A percentile compares a stretch with the other conserved stretches of the same genome.
These are phyloP conservation scores for Tridacna gigas DNA, from an alignment of 2,888 invertebrate genomes.

Conservation along the genomic window DNA sequence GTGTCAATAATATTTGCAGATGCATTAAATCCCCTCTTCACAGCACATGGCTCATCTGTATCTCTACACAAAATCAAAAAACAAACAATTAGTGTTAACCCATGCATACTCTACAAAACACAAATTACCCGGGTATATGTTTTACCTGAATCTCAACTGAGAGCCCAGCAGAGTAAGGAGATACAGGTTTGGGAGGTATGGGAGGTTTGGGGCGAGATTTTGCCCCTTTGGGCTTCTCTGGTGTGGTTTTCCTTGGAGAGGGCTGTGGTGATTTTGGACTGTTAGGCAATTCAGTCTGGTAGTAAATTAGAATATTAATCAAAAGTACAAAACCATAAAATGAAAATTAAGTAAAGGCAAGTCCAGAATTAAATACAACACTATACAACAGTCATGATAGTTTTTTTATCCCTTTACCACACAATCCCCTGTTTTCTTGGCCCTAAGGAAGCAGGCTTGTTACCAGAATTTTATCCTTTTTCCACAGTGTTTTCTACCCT, in stretches of 20 bases:
- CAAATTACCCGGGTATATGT: background rate
- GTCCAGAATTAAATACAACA: background rate
- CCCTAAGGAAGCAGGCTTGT: too few relatives aligned
- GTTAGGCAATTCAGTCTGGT: constrained; percentile 15
- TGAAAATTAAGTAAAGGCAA: background rate
- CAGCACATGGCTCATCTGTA: too few relatives aligned
- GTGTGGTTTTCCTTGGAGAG: constrained; percentile 50
- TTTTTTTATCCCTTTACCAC: too few relatives aligned
- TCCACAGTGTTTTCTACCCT: too few relatives aligned
- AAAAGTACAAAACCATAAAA: constrained; percentile 24
- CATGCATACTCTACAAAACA: background rate
- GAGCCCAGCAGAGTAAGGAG: constrained; percentile 23
- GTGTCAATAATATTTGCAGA: too few relatives aligned
- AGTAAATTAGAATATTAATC: constrained; percentile 25
- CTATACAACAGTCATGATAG: background rate
- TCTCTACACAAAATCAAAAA: too few relatives aligned
- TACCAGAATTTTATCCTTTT: too few relatives aligned
- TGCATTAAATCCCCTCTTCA: too few relatives aligned
- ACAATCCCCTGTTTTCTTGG: too few relatives aligned
- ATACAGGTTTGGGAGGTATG: constrained; percentile 60
- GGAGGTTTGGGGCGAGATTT: constrained; percentile 54
- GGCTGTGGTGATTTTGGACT: constrained; percentile 49
- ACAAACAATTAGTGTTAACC: background rate
- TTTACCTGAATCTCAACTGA: constrained; percentile 20
- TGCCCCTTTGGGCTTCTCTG: constrained; percentile 45